Conservation (phyloP, 2,797 vertebrate species). For the Chaetodon trifasciatus region DNA sequence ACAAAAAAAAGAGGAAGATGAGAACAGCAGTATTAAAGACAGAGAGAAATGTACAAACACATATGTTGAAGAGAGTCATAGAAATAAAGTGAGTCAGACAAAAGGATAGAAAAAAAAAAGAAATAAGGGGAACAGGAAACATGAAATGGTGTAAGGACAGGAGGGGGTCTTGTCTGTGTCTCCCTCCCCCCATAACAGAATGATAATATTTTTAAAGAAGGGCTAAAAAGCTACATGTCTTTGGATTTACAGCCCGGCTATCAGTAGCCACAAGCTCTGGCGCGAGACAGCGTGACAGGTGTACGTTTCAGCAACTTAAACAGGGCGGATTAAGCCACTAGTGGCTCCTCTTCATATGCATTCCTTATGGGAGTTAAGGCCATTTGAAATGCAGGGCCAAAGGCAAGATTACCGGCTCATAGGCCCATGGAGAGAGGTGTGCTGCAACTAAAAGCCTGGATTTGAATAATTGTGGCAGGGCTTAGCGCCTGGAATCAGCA, state of each 20-base stretch:
- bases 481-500: constrained; percentile 97
- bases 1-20: background rate
- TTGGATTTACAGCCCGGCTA: constrained; percentile 84
- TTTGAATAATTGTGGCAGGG: constrained; percentile 99
- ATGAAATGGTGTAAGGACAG: constrained; percentile 18
- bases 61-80: background rate
- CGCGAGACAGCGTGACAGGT: constrained; percentile 94
- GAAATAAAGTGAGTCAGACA: constrained; percentile 20
- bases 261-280: constrained; percentile 83
- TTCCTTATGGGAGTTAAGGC: constrained; percentile 99
- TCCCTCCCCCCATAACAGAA: constrained; percentile 48
- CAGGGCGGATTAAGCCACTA: constrained; percentile 97
- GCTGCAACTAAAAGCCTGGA: constrained; percentile 99
- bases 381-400: constrained; percentile 99
- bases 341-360: constrained; percentile 97
- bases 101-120: background rate
- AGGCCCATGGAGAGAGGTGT: constrained; percentile 98
- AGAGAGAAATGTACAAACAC: background rate
- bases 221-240: constrained; percentile 72
- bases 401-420: constrained; percentile 97
- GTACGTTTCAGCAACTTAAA: constrained; percentile 99
- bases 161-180: constrained; percentile 28
- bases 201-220: constrained; percentile 66
- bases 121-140: background rate
- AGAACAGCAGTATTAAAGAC: background rate